Base-by-base conservation (phyloP, 1,140 invertebrate genomes). In the Apis laboriosa region DNA sequence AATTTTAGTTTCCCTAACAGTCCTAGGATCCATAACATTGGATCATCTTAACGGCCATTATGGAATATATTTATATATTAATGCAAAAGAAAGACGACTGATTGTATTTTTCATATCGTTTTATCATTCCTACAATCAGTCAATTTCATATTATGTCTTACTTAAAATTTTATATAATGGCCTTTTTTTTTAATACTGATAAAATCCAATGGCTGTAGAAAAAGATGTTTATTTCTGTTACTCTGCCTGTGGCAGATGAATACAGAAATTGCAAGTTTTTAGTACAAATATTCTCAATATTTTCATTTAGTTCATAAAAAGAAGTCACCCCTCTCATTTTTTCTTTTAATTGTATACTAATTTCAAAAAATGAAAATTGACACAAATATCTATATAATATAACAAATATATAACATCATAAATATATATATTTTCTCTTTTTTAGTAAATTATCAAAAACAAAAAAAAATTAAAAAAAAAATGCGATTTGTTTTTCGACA, bases 251-350 rank as follows among this genome's bases (percentile, higher is more conserved):
- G 64, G 13, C 43, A 60, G 72, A 55, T 55, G 19, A 74, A 19
- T 43, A 28, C 55, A 21, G 58, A 34, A 70, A 76, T 82, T 82
- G 49, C 58, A 77, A 77, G 64, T 79, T 88, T 82, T 86, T 88
- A 89, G 88, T 89, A 89, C 88, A 89, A 89, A 89, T 88, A 28
- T 66, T 60, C 58, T 75, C 68, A 77, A 88, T 80, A 73, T 64
- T 63, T 84, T 88, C 74, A 84, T 86, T 86, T 83, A 86, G 64
- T 73, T 81, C 55, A 55, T 76, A 49, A 70, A 72, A 60, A 84
- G 61, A 75, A 58, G 51, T 76, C 61, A 58, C n/a, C 66, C 55
- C 66, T 58, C 15, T 61, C 13, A 21, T 76, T 77, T 81, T 28
- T 51, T 77, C 60, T 73, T 49, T 73, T 49, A 64, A 74, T 77